Evolutionary conservation across 2,888 invertebrate genomes (phyloP), one percentile per base, ranked within the genome.

Genomic region (Eugnorisma glareosa): DNA sequence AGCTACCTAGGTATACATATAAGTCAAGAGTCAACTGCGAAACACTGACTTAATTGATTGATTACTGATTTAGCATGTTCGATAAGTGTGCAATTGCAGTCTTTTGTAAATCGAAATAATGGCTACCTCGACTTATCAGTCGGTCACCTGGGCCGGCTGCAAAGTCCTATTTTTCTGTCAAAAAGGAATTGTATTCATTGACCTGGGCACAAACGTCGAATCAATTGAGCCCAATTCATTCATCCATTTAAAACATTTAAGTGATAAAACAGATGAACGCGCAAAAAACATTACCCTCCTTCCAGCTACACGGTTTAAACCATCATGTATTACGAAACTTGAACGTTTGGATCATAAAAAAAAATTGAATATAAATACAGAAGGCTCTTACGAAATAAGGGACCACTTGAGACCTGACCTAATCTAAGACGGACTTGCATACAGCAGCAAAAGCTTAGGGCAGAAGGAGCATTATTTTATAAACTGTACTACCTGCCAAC

Each of bases 371-470:
- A 28, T 61, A 77, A 68, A 70, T 77, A 75, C 54, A 75, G 66
- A 81, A 67, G 37, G 31, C 51, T 64, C 73, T 85, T 28, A 63
- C 71, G 76, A 86, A 83, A 85, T 54, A 40, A 54, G 67, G 51
- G 69, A 59, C 68, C 87, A 84, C 88, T 88, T 77, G 82, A 88
- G 84, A 88, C 77, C 79, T 84, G 87, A 82, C 80, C 87, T 82
- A 81, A 84, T 85, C 75, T 67, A 79, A 72, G 21, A 43, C n/a
- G 21, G 64, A 15, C 24, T 61, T 43, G 35, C n/a, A 43, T 8
- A 4, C 15, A 28, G 15, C 18, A 15, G 6, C 18, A 48, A 1
- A 61, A 66, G 8, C 15, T 35, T 6, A 21, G 28, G 0, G 2
- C 85, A 83, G 83, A 82, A 84, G 78, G 35, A 69, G 18, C 28